A percentile compares a stretch with the other conserved stretches of the same genome.
phyloP scores from a whole-genome alignment of 2,888 invertebrate species.

The Lucinisca nassula region DNA sequence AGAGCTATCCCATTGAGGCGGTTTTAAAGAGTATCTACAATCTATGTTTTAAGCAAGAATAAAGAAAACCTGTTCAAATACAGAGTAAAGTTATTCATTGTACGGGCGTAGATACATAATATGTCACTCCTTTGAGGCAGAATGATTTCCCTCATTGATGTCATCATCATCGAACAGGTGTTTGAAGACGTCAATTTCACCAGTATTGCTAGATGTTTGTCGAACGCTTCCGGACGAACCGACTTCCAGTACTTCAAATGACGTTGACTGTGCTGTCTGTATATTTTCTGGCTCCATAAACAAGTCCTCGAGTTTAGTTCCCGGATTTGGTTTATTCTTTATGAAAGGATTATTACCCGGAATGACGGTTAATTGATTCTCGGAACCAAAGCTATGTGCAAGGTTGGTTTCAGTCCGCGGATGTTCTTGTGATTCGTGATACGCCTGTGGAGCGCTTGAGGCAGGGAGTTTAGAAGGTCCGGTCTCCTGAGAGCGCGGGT shows the following conservation, averaged over 20 bases:
- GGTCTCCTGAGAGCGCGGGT: background rate
- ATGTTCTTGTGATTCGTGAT: background rate
- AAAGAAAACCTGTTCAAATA: no score
- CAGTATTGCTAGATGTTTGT: slow-evolving; percentile 47
- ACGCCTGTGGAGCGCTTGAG: background rate
- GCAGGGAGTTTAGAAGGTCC: background rate
- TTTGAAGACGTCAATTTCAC: slow-evolving; percentile 64
- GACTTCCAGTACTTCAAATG: slow-evolving; percentile 33
- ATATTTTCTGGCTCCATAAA: slow-evolving; percentile 38
- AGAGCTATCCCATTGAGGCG: background rate
- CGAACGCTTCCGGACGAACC: slow-evolving; percentile 27
- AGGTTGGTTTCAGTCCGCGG: background rate
- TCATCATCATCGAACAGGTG: slow-evolving; percentile 66
- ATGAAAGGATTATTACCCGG: slow-evolving; percentile 52
- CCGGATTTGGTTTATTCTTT: background rate
- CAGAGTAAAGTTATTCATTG: no score
- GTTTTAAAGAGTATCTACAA: background rate
- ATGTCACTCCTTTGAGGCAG: no score
- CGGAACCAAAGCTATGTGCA: slow-evolving; percentile 36
- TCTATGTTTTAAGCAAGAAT: no score
- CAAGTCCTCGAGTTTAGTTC: slow-evolving; percentile 43
- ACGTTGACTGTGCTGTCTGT: background rate
- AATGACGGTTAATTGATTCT: slow-evolving; percentile 59
- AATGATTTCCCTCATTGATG: background rate
- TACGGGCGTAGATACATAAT: no score